Conservation (phyloP, 2,888 invertebrate genomes). For the Crematogaster levior region DNA sequence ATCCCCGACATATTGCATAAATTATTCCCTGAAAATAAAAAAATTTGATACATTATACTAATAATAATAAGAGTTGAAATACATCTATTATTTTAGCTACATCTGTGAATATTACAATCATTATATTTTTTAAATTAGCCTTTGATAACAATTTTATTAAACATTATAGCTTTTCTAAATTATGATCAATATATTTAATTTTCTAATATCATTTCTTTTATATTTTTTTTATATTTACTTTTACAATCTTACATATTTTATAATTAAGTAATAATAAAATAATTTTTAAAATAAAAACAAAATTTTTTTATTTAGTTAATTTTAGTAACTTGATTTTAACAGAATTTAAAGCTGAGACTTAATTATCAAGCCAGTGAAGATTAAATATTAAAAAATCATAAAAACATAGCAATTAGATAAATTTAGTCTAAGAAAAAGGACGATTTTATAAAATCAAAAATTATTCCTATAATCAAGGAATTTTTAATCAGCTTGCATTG, state of each 20-base stretch:
- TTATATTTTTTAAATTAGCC: background rate
- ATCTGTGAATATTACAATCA: background rate
- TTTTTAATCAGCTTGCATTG: background rate
- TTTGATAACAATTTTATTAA: background rate
- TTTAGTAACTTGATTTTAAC: background rate
- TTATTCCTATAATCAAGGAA: background rate
- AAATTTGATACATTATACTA: background rate
- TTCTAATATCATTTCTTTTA: too few species aligned
- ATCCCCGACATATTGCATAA: slow-evolving; percentile 90
- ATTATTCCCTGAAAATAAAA: slow-evolving; percentile 88
- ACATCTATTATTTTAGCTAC: background rate
- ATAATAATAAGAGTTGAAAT: background rate
- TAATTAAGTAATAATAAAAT: background rate
- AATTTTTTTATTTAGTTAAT: background rate
- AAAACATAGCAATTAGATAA: background rate
- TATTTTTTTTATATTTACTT: background rate
- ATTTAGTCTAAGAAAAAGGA: background rate
- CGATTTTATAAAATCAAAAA: background rate
- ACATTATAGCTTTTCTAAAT: background rate
- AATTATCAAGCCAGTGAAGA: background rate
- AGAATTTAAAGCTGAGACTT: background rate
- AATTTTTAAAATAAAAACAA: background rate
- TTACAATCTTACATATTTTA: background rate
- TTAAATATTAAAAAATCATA: background rate
- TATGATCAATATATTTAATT: background rate